Base-by-base conservation (phyloP, 2,888 invertebrate species). In the Tachina grossa region DNA sequence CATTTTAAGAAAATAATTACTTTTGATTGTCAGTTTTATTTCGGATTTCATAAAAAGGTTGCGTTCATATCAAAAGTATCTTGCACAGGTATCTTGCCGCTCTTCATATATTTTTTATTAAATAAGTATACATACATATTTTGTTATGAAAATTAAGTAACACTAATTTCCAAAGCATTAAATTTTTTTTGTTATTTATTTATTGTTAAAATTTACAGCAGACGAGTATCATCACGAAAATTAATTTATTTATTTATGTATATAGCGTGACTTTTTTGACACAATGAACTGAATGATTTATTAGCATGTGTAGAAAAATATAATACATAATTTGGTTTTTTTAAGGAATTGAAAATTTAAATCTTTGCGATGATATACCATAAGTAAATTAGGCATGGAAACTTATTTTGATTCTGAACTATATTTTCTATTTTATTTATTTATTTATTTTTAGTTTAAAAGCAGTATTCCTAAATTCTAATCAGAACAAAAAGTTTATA, bases 231-330 rank as follows among this genome's bases (percentile, higher is more conserved):
- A 72, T 65, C 45, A 76, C 16, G 47, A 65, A 74, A 74, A 63
- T 75, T 63, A 69, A 63, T 75, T 82, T 61, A 71, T 77, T 83
- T 83, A 66, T 74, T 31, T 31, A 65, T 61, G 65, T 65, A 53
- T 59, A 66, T 75, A 71, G 76, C 77, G 82, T 83, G 82, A 77
- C 82, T 57, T 47, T 65, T 69, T 31, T 76, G 69, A 83, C 59
- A 53, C 51, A 81, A 39, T 68, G 57, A 65, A 72, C 57, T 72
- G 19, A 65, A 57, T 47, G 65, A 41, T 41, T 77, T 19, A 43
- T 78, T 49, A 41, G 41, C 53, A 41, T 13, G 51, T 68, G 51
- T 2, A 68, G 31, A 16, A 68, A 68, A 31, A 31, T 31, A 31
- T 2, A 31, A 31, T 6, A 31, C 31, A 63, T 63, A 19, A 45